Evolutionary conservation across 1,140 invertebrate species (phyloP).

Genomic region (Nymphalis io): DNA sequence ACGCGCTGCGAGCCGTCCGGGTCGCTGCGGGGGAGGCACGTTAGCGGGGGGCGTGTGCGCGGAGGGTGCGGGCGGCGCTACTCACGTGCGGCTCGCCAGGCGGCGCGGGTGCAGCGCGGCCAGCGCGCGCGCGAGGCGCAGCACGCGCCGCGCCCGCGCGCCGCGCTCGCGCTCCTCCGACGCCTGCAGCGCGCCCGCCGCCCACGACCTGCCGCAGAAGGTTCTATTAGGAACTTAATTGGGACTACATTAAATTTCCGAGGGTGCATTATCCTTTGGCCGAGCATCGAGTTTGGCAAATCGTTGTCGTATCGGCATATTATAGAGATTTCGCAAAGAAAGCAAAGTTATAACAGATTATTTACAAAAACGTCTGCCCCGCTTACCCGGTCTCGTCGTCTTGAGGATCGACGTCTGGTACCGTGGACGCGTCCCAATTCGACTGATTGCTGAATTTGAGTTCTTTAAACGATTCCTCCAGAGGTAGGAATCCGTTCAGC

Average conservation of each 20-base stretch:
- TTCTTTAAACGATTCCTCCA: conserved; percentile 83
- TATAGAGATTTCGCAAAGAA: too few species aligned
- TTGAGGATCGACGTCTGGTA: conserved; percentile 48
- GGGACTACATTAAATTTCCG: too few species aligned
- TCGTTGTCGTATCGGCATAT: too few species aligned
- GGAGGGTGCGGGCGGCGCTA: not conserved
- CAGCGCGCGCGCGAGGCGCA: conserved; percentile 52
- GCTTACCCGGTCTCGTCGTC: conserved; percentile 50
- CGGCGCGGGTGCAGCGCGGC: conserved; percentile 49
- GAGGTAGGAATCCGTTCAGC: conserved; percentile 89
- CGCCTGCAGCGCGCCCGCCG: conserved; percentile 39
- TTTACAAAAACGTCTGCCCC: too few species aligned
- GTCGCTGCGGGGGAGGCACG: conserved; percentile 30
- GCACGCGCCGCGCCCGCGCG: conserved; percentile 58
- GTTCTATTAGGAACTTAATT: too few species aligned
- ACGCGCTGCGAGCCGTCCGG: conserved; percentile 50
- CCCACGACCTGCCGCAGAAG: not conserved
- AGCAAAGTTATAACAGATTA: too few species aligned
- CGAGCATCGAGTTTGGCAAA: too few species aligned
- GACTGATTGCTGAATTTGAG: conserved; percentile 75
- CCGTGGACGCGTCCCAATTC: conserved; percentile 62
- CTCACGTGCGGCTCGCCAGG: conserved; percentile 38
- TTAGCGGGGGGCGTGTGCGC: too few species aligned
- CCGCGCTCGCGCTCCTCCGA: conserved; percentile 53
- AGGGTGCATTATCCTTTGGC: too few species aligned